Evolutionary conservation across 2,113 vertebrate species (phyloP).

Genomic region (Vombatus ursinus): DNA sequence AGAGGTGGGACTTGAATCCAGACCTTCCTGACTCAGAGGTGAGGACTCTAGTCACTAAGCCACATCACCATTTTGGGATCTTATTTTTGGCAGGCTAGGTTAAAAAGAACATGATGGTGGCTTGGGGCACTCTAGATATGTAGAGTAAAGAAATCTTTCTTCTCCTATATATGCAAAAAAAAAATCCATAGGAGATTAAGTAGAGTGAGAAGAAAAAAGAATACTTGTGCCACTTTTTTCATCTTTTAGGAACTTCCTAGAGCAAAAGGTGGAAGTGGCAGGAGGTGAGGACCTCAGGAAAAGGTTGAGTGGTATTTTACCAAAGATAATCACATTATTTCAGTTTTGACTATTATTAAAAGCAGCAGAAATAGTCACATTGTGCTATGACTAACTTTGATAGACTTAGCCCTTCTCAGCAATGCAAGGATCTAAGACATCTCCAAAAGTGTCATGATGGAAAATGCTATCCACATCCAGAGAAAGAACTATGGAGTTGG

Average conservation of each 20-base stretch:
- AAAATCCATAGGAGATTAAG: background rate
- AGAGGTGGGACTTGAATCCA: background rate
- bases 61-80: background rate
- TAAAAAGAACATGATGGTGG: background rate
- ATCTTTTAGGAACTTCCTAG: slow-evolving; percentile 2
- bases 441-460: no score
- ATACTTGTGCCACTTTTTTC: background rate
- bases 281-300: background rate
- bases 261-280: slow-evolving; percentile 5
- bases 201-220: background rate
- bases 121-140: background rate
- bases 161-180: background rate
- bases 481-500: no score
- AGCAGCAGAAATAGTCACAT: background rate
- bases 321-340: background rate
- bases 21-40: background rate
- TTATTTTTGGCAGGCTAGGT: background rate
- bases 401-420: no score
- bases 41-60: background rate
- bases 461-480: no score
- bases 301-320: background rate
- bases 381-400: no score
- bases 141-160: background rate
- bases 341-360: background rate
- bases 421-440: no score